A percentile compares a stretch with the other conserved stretches of the same genome.
phyloP scores from a whole-genome alignment of 1,140 invertebrate species.

The Octopus bimaculoides region DNA sequence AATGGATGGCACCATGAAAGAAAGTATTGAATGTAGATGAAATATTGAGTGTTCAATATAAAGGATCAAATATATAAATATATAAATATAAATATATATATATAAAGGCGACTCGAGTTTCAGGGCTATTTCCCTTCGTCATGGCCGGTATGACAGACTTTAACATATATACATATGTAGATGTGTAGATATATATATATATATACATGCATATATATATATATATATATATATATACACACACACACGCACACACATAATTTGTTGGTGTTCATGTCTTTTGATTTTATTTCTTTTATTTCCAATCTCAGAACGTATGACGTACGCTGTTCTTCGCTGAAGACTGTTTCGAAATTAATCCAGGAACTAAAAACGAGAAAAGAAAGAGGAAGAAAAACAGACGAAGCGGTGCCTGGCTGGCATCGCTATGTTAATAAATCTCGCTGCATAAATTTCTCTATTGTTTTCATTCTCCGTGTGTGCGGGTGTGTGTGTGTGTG shows the following conservation, averaged over 20 bases:
- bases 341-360: not conserved
- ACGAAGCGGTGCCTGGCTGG: not conserved
- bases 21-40: no score
- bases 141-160: not conserved
- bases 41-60: no score
- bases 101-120: no score
- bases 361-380: not conserved
- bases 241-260: slow-evolving; percentile 13
- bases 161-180: slow-evolving; percentile 15
- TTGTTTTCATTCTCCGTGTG: not conserved
- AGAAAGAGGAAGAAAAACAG: not conserved
- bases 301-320: no score
- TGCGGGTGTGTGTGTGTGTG: slow-evolving; percentile 7
- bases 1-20: no score
- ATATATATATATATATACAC: slow-evolving; percentile 9
- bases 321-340: no score
- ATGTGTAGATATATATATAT: slow-evolving; percentile 12
- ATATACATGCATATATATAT: slow-evolving; percentile 1
- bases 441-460: not conserved
- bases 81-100: no score
- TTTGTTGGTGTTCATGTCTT: no score
- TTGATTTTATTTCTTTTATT: no score
- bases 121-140: no score
- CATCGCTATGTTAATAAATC: not conserved
- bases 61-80: no score